Conservation (phyloP, 2,797 vertebrate species). For the Hephaestus fuliginosus region DNA sequence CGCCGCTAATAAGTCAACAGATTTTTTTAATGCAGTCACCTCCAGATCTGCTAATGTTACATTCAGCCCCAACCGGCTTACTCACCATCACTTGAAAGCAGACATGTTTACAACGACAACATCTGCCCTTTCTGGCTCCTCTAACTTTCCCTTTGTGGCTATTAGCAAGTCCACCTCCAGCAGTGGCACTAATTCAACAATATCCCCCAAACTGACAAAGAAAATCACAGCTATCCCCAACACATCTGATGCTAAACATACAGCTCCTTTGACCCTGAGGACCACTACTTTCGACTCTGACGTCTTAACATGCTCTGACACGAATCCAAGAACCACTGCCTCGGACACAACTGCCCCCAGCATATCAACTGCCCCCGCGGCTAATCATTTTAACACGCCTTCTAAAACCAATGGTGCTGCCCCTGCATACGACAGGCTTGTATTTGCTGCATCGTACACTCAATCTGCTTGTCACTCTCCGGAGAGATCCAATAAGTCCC, state of each 20-base stretch:
- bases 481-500: conserved; percentile 52
- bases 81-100: conserved; percentile 36
- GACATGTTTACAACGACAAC: neutral
- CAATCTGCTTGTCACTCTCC: conserved; percentile 43
- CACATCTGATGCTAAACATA: neutral
- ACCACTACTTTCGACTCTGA: conserved; percentile 21
- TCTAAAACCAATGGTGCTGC: conserved; percentile 43
- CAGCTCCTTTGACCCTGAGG: conserved; percentile 15
- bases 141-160: neutral
- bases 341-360: conserved; percentile 49
- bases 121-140: conserved; percentile 20
- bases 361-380: conserved; percentile 29
- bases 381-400: conserved; percentile 5
- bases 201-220: conserved; percentile 25
- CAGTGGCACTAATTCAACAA: neutral
- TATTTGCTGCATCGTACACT: conserved; percentile 21
- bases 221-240: conserved; percentile 20
- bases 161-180: conserved; percentile 33
- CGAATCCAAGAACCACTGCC: conserved; percentile 55
- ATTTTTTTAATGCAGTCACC: conserved; percentile 69
- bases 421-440: neutral
- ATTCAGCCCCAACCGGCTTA: conserved; percentile 41
- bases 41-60: conserved; percentile 61
- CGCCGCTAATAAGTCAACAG: conserved; percentile 42
- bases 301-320: conserved; percentile 30